Base-by-base conservation (phyloP, 2,797 vertebrate species). In the Leptatherina wallacei region DNA sequence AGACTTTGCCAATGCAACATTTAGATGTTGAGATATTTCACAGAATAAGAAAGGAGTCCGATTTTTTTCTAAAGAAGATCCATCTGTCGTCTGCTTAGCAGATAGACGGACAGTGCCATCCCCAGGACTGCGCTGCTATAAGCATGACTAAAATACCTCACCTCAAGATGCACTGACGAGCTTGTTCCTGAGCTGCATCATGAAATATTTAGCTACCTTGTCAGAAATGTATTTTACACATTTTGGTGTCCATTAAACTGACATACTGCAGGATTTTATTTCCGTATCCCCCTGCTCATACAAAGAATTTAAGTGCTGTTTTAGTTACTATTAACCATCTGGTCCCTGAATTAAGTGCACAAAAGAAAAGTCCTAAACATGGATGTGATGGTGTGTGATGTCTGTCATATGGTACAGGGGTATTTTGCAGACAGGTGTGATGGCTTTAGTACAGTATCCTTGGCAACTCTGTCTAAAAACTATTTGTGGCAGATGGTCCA, bases 361-460 rank as follows among this genome's bases (percentile, higher is more conserved):
- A 49, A 36, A 33, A 16, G 7, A 42, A 40, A 4, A 0, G 35
- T 22, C 22, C 18, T 52, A 6, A 24, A 59, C 13, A 30, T 69
- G 47, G 63, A 30, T 6, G 20, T 1, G 12, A 11, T 44, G 52
- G 2, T 47, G 16, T 40, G 9, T 60, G 42, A 51, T 55, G 51
- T 75, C 32, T 69, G 65, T 61, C 51, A 57, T 44, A 11, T n/a
- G 63, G 35, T 44, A 6, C 35, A 20, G 35, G 29, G 62, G 0
- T 47, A 78, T 60, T 69, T 75, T 42, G 44, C 27, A 58, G 57
- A 68, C 75, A 76, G 82, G 71, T 61, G 59, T 77, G 64, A 33
- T 40, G 59, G 22, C 40, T 71, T 71, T 83, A 71, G 68, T 4
- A 1, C 12, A 8, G 75, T 79, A 36, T 73, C 85, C 78, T 42